phyloP scores from a whole-genome alignment of 2,113 vertebrate species.

The Campylomormyrus numenius region DNA sequence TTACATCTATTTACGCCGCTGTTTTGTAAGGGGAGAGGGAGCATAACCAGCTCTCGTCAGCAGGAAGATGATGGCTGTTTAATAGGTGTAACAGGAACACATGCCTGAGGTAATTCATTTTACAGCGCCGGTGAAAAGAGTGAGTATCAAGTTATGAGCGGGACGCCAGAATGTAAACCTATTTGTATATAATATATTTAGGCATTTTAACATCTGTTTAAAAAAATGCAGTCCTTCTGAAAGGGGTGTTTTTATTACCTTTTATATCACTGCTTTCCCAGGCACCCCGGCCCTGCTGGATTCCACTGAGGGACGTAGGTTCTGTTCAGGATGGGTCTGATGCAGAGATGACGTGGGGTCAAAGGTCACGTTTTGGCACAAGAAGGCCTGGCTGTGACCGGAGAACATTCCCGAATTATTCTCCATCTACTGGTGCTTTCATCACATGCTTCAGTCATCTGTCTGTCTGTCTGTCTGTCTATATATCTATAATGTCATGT shows the following conservation, averaged over 20 bases:
- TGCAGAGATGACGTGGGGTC: not conserved
- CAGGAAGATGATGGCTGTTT: not conserved
- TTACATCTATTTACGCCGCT: not conserved
- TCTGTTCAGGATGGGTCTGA: not conserved
- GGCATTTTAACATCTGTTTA: slow-evolving; percentile 2
- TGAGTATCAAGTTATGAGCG: not conserved
- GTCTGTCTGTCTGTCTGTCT: not conserved
- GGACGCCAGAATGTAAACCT: not conserved
- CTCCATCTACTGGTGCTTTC: not conserved
- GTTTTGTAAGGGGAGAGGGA: not conserved
- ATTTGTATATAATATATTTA: not conserved
- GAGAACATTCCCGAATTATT: not conserved
- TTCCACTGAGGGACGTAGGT: not conserved
- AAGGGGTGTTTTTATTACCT: not conserved
- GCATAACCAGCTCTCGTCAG: not conserved
- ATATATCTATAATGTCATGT: not conserved
- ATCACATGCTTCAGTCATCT: not conserved
- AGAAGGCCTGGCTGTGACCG: not conserved
- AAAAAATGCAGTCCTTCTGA: not conserved
- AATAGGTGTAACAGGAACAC: not conserved
- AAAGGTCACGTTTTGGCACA: not conserved
- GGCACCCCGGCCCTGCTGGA: not conserved
- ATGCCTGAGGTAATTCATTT: not conserved
- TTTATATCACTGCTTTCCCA: not conserved
- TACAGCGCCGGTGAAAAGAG: not conserved